These are phyloP conservation scores for Elgaria multicarinata DNA, from an alignment of 2,113 vertebrate genomes.

Conservation along the genomic window DNA sequence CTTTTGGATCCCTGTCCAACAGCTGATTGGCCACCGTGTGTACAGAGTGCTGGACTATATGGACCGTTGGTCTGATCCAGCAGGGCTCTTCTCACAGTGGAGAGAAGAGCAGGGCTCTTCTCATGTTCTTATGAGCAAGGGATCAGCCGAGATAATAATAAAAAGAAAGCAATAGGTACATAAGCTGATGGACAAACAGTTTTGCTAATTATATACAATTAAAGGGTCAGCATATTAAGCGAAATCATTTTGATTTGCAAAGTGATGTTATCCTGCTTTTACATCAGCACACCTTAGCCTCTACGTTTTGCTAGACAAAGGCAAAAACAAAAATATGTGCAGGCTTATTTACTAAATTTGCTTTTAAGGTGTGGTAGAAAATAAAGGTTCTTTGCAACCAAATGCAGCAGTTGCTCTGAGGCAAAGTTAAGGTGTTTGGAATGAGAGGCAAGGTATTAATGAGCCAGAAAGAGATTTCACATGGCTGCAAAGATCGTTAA, in stretches of 20 bases:
- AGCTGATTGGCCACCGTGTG: too few relatives aligned
- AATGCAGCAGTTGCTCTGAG: background rate
- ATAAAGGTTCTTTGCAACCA: background rate
- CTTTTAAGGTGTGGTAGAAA: background rate
- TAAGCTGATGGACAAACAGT: background rate
- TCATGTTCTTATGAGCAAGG: too few relatives aligned
- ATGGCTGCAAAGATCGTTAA: background rate
- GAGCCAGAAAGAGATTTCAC: background rate
- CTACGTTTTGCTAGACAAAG: background rate
- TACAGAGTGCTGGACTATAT: too few relatives aligned
- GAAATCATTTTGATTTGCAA: background rate
- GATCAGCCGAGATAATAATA: too few relatives aligned
- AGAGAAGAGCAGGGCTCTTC: too few relatives aligned
- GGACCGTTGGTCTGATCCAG: too few relatives aligned
- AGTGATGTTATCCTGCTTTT: background rate
- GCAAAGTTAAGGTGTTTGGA: background rate
- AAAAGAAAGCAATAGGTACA: too few relatives aligned
- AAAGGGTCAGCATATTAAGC: background rate
- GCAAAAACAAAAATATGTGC: background rate
- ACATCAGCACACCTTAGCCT: background rate
- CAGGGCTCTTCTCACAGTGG: too few relatives aligned
- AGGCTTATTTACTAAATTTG: background rate
- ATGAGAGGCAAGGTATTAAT: background rate
- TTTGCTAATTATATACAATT: background rate
- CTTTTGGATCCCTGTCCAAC: too few relatives aligned